Evolutionary conservation across 2,888 invertebrate species (phyloP).

Genomic region (Phorcus lineatus): DNA sequence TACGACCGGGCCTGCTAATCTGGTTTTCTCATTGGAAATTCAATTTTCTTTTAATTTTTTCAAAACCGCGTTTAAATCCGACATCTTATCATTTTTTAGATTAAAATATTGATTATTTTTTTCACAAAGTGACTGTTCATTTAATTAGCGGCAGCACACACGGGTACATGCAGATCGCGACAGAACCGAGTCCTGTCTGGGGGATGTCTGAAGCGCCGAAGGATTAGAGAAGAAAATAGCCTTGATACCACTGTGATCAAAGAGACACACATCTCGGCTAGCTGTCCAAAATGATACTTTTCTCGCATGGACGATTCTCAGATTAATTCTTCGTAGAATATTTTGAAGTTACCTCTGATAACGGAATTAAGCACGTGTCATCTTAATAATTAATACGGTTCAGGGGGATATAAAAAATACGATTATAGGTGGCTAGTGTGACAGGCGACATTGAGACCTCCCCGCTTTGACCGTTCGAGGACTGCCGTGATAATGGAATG

Average conservation of each 20-base stretch:
- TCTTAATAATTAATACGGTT: slow-evolving; percentile 20
- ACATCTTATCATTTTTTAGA: not conserved
- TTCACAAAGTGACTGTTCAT: slow-evolving; percentile 1
- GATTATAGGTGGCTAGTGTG: not conserved
- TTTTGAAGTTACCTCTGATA: slow-evolving; percentile 4
- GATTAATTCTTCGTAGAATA: slow-evolving; percentile 16
- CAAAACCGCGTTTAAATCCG: slow-evolving; percentile 1
- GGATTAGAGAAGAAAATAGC: no score
- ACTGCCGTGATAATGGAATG: not conserved
- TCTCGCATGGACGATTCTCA: slow-evolving; percentile 1
- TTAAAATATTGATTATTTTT: slow-evolving; percentile 12
- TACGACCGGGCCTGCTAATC: not conserved
- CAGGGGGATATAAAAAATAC: slow-evolving; percentile 1
- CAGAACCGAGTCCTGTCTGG: no score
- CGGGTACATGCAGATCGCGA: not conserved
- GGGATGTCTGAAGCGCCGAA: no score
- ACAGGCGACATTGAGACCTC: not conserved
- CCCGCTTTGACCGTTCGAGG: not conserved
- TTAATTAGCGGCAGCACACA: not conserved
- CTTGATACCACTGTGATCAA: no score
- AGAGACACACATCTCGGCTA: not conserved
- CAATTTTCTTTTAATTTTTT: slow-evolving; percentile 12
- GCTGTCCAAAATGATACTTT: slow-evolving; percentile 17
- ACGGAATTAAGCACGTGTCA: slow-evolving; percentile 17
- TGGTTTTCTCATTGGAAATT: not conserved